These are phyloP conservation scores for Odontomyia ornata DNA, from an alignment of 2,888 invertebrate species.

Conservation along the genomic window DNA sequence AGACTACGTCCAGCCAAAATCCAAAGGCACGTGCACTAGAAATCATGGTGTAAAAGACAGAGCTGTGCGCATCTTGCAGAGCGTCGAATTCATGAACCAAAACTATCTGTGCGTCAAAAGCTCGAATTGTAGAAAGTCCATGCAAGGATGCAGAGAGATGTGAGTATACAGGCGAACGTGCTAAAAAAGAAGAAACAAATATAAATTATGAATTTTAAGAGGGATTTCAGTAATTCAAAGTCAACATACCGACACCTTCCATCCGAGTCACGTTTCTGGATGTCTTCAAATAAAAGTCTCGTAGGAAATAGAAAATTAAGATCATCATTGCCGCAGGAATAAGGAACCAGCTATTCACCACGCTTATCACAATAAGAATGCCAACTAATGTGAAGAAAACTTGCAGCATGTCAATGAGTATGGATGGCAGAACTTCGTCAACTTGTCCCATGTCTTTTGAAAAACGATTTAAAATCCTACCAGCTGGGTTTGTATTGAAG, in stretches of 20 bases:
- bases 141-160: slow-evolving; percentile 89
- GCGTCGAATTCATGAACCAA: slow-evolving; percentile 82
- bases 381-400: slow-evolving; percentile 83
- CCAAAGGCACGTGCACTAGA: slow-evolving; percentile 92
- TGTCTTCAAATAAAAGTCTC: slow-evolving; percentile 80
- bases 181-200: slow-evolving; percentile 65
- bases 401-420: slow-evolving; percentile 68
- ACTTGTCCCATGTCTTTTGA: slow-evolving; percentile 84
- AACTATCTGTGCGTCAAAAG: slow-evolving; percentile 82
- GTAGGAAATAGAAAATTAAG: slow-evolving; percentile 76
- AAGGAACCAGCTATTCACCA: slow-evolving; percentile 78
- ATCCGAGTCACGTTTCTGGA: slow-evolving; percentile 83
- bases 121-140: slow-evolving; percentile 90
- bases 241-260: slow-evolving; percentile 81
- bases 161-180: slow-evolving; percentile 94
- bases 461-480: slow-evolving; percentile 85
- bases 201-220: neutral
- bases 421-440: slow-evolving; percentile 63
- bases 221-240: neutral
- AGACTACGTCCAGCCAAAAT: slow-evolving; percentile 89
- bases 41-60: slow-evolving; percentile 92
- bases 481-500: slow-evolving; percentile 87
- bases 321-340: slow-evolving; percentile 76
- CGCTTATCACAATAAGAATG: slow-evolving; percentile 79
- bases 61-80: slow-evolving; percentile 86